These are phyloP conservation scores for Dendronephthya gigantea DNA, from an alignment of 64 coral and sea anemone genomes.

Conservation along the genomic window DNA sequence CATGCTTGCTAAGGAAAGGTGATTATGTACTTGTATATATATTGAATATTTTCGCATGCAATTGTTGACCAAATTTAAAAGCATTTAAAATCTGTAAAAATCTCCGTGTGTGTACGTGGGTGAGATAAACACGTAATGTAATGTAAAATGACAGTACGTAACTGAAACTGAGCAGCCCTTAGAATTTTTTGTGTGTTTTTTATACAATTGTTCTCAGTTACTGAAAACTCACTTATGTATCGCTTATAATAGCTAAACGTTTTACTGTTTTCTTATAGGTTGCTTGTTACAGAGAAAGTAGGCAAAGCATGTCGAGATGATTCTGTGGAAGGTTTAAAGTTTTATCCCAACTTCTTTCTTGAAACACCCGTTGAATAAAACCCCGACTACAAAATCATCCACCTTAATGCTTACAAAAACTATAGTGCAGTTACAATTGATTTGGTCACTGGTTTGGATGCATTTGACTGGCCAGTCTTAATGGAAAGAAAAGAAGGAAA, in stretches of 20 bases:
- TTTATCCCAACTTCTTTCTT: slow-evolving; percentile 84
- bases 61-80: not conserved
- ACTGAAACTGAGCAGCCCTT: too few species aligned
- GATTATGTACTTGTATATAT: not conserved
- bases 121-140: too few species aligned
- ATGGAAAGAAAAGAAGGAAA: not conserved
- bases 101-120: too few species aligned
- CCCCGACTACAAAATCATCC: not conserved
- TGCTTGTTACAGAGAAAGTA: slow-evolving; percentile 90
- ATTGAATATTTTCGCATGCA: not conserved
- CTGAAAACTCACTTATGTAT: too few species aligned
- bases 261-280: slow-evolving; percentile 20
- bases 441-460: too few species aligned
- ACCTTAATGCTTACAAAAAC: not conserved
- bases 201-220: too few species aligned
- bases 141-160: too few species aligned
- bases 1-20: slow-evolving; percentile 97
- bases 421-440: too few species aligned
- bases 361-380: slow-evolving; percentile 35
- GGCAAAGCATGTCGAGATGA: slow-evolving; percentile 94
- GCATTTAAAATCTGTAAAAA: too few species aligned
- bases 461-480: too few species aligned
- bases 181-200: too few species aligned
- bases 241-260: too few species aligned
- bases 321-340: slow-evolving; percentile 74